phyloP scores from a whole-genome alignment of 2,113 vertebrate species.

The Butorides virescens region DNA sequence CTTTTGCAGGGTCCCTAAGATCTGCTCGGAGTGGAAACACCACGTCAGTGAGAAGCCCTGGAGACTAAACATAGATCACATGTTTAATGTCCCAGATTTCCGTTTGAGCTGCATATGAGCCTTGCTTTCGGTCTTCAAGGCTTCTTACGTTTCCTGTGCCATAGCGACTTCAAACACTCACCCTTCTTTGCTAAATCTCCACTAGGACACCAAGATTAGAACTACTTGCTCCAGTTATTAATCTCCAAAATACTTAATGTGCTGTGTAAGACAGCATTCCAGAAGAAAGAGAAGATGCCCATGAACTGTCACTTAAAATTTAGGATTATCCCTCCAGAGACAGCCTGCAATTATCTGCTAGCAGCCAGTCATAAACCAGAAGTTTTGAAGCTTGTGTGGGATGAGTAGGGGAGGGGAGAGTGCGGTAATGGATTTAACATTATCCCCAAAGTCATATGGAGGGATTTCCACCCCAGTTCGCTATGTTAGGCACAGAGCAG shows the following conservation, averaged over 20 bases:
- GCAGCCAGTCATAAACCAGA: constrained; percentile 16
- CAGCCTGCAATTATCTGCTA: constrained; percentile 1
- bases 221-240: constrained; percentile 43
- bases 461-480: not conserved
- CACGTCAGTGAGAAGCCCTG: constrained; percentile 28
- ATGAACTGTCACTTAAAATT: constrained; percentile 27
- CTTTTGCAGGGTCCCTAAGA: constrained; percentile 1
- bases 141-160: constrained; percentile 37
- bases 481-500: not conserved
- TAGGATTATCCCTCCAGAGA: constrained; percentile 43
- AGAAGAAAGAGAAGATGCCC: constrained; percentile 29
- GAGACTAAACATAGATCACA: not conserved
- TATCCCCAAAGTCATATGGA: constrained; percentile 21
- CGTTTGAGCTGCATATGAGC: not conserved
- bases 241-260: constrained; percentile 28
- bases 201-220: constrained; percentile 45
- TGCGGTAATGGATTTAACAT: constrained; percentile 29
- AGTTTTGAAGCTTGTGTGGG: constrained; percentile 49
- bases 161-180: constrained; percentile 3
- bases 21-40: not conserved
- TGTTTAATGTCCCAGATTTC: constrained; percentile 43
- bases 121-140: constrained; percentile 11
- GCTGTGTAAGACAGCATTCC: constrained; percentile 15
- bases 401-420: constrained; percentile 36
- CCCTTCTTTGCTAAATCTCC: not conserved